Percentiles rank a stretch among this genome's conserved stretches.
These are phyloP conservation scores for Siderastrea siderea DNA, from an alignment of 92 coral and sea anemone species.

Conservation along the genomic window DNA sequence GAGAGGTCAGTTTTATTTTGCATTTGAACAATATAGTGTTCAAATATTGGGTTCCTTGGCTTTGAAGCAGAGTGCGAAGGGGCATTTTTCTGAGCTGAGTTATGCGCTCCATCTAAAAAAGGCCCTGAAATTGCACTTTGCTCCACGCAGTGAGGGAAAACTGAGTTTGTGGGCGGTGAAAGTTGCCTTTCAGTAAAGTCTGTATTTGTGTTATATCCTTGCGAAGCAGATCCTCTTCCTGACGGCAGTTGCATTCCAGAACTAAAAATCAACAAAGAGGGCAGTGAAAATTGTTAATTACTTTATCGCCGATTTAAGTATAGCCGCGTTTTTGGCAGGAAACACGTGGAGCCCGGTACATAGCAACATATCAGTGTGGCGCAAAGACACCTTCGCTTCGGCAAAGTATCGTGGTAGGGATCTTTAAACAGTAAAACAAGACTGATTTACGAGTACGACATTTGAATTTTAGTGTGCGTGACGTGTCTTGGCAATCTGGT, in stretches of 20 bases:
- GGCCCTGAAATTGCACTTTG: background rate
- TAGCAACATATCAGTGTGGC: no score
- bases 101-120: background rate
- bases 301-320: no score
- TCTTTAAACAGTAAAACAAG: no score
- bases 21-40: conserved; percentile 23
- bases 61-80: background rate
- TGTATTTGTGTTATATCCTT: conserved; percentile 10
- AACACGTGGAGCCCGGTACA: background rate
- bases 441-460: no score
- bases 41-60: conserved; percentile 17
- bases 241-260: conserved; percentile 12
- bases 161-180: background rate
- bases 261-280: background rate
- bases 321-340: background rate
- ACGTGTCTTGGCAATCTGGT: no score
- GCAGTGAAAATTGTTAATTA: no score
- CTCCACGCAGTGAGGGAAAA: background rate
- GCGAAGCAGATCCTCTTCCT: background rate
- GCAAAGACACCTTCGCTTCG: no score
- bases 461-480: no score
- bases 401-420: no score
- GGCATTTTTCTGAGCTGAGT: background rate
- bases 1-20: background rate
- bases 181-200: background rate